Evolutionary conservation across 2,888 invertebrate species (phyloP).

Genomic region (Uropetala carovei): DNA sequence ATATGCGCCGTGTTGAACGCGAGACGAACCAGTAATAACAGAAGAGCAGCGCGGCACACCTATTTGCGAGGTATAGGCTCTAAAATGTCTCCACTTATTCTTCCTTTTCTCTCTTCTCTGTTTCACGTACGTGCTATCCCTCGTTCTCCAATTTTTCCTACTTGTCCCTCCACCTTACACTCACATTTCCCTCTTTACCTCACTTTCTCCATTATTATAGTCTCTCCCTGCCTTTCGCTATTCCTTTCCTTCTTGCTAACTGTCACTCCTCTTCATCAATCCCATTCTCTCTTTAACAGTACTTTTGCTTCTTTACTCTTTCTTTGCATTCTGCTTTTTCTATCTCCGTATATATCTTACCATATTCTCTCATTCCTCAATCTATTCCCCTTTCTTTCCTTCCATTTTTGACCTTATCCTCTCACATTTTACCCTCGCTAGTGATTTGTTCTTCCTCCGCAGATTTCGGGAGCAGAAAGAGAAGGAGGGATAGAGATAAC

Average conservation of each 20-base stretch:
- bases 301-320: neutral
- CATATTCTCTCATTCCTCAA: too few relatives aligned
- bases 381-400: neutral
- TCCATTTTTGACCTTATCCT: neutral
- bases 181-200: neutral
- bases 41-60: neutral
- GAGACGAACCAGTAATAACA: neutral
- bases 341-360: neutral
- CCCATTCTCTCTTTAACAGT: neutral
- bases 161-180: too few relatives aligned
- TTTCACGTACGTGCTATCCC: neutral
- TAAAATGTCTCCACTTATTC: neutral
- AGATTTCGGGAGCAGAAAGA: neutral
- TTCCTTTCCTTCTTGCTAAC: neutral
- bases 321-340: neutral
- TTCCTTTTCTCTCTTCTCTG: neutral
- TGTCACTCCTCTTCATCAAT: neutral
- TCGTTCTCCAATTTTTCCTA: too few relatives aligned
- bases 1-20: neutral
- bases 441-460: neutral
- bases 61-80: neutral
- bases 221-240: neutral
- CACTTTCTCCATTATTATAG: neutral
- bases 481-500: neutral
- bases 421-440: neutral